A percentile compares a stretch with the other conserved stretches of the same genome.
phyloP scores from a whole-genome alignment of 2,797 vertebrate genomes.

The Acanthiza pusilla region DNA sequence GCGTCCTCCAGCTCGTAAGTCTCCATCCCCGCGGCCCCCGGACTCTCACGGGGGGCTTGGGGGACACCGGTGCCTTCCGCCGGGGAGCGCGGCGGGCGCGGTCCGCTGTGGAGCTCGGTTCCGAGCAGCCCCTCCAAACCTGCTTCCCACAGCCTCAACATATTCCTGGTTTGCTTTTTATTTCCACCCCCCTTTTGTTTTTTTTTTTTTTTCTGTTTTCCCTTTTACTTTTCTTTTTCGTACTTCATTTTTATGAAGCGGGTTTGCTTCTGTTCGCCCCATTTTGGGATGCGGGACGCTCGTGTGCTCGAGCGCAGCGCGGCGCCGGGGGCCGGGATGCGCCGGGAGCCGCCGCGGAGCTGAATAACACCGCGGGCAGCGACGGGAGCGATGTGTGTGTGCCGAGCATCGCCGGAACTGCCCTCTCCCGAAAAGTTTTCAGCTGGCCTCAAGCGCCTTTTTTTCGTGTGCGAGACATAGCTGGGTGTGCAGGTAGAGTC shows the following conservation, averaged over 20 bases:
- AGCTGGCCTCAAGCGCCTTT: neutral
- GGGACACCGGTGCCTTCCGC: neutral
- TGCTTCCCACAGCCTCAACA: neutral
- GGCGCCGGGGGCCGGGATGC: neutral
- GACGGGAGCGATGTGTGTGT: neutral
- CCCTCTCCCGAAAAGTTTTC: neutral
- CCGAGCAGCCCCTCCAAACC: neutral
- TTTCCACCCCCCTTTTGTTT: rapidly evolving
- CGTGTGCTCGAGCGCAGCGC: neutral
- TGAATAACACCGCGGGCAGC: neutral
- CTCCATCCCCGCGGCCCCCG: neutral
- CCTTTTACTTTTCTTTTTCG: too few species aligned
- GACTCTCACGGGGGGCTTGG: neutral
- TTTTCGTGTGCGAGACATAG: neutral
- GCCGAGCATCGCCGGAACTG: neutral
- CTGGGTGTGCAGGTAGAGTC: neutral
- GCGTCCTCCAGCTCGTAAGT: conserved; percentile 79
- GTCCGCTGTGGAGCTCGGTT: neutral
- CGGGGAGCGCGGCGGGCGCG: neutral
- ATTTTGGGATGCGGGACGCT: neutral
- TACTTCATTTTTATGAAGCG: neutral
- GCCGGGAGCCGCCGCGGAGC: neutral
- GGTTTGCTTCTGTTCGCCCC: neutral
- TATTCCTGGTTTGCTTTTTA: neutral
- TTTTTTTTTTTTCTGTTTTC: too few species aligned